Base-by-base conservation (phyloP, 1,140 invertebrate species). In the Brachionus manjavacas region DNA sequence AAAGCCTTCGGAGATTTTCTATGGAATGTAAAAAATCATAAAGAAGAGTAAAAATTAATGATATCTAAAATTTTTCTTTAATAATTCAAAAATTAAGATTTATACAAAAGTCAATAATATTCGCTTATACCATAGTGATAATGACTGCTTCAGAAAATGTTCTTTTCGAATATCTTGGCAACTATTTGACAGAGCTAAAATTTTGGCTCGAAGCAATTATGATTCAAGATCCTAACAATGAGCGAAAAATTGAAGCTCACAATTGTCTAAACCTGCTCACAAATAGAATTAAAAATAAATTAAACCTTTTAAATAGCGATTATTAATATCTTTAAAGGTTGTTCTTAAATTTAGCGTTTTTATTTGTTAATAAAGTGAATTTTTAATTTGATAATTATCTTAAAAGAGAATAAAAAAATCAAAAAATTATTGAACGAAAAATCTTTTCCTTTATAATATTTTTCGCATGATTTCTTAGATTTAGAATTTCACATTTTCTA, bases 131-230 rank as follows among this genome's bases (percentile, higher is more conserved):
- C 23, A 14, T 76, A 11, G 49, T 76, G 28, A 43, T 76, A 20
- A 46, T 76, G 41, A 35, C 23, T 23, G 25, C 46, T 2, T 16
- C 72, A 4, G 72, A 76, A 7, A 11, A 76, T 25, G 23, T 76
- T 20, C 25, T 76, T 28, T 76, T 76, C 28, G 25, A 23, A 4
- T 76, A 76, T 49, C 49, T 76, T 20, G 41, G 14, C 41, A 76
- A 76, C 12, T 76, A 52, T 49, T 76, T 76, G 41, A 28, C 46
- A 14, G 72, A 76, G 25, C 7, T 76, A 11, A 76, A 76, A 49
- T 76, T 35, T 11, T 76, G 72, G 72, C 46, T 76, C 9, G 41
- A 76, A 49, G 72, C 20, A 23, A 49, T 76, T 23, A 76, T 76
- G 14, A 23, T 76, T 1, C 14, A 35, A 25, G 72, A 76, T 23